Evolutionary conservation across 2,113 vertebrate genomes (phyloP).

Genomic region (Passer montanus): DNA sequence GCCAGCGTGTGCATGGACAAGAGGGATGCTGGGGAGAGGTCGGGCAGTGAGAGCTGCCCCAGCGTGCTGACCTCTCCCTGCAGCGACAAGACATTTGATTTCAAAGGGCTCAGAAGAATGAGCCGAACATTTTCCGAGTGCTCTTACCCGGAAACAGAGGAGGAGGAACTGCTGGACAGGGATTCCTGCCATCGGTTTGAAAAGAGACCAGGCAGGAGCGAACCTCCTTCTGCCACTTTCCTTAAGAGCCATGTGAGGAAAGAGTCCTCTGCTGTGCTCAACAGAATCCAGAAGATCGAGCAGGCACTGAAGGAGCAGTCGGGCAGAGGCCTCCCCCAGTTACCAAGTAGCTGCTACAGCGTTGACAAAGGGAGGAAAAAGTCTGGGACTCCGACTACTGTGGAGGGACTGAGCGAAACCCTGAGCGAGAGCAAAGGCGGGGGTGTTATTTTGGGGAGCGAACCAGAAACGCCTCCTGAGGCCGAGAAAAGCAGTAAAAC

Average conservation of each 20-base stretch:
- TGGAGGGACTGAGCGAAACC: slow-evolving; percentile 77
- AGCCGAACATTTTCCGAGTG: slow-evolving; percentile 96
- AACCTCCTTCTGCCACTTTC: slow-evolving; percentile 76
- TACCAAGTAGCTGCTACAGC: slow-evolving; percentile 95
- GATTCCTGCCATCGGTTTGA: slow-evolving; percentile 84
- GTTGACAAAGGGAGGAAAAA: slow-evolving; percentile 85
- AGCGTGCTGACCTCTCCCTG: slow-evolving; percentile 90
- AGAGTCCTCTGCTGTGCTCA: slow-evolving; percentile 92
- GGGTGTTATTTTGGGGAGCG: slow-evolving; percentile 75
- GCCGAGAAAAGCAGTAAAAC: slow-evolving; percentile 81
- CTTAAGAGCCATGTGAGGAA: slow-evolving; percentile 84
- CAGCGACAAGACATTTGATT: slow-evolving; percentile 93
- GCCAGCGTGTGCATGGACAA: slow-evolving; percentile 87
- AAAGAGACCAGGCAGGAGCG: slow-evolving; percentile 81
- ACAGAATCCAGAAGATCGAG: slow-evolving; percentile 97
- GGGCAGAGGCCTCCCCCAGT: slow-evolving; percentile 84
- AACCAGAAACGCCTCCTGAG: slow-evolving; percentile 77
- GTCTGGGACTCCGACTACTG: slow-evolving; percentile 76
- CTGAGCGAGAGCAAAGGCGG: slow-evolving; percentile 77
- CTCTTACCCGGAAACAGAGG: slow-evolving; percentile 91
- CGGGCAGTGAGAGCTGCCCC: slow-evolving; percentile 88
- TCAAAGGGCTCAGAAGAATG: slow-evolving; percentile 92
- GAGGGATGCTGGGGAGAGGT: slow-evolving; percentile 81
- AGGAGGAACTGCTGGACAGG: slow-evolving; percentile 88
- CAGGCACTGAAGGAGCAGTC: slow-evolving; percentile 94